Conservation (phyloP, 2,888 invertebrate species). For the Ophion slaviceki region DNA sequence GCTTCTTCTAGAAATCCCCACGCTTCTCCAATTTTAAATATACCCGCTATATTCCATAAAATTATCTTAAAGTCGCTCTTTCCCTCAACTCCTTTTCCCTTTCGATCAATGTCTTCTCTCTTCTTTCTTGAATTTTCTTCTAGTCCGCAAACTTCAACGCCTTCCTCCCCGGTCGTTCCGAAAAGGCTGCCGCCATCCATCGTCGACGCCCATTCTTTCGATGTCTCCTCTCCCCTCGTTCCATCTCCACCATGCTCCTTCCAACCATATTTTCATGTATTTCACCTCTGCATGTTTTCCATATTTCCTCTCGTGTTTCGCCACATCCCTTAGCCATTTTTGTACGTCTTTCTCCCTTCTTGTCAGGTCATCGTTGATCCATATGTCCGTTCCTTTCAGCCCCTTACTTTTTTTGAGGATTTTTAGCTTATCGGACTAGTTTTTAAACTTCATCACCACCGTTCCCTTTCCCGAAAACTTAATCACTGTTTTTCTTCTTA, state of each 20-base stretch:
- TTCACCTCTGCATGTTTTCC: too few species aligned
- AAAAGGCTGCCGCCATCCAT: not conserved
- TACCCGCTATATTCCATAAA: constrained; percentile 5
- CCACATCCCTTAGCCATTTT: too few species aligned
- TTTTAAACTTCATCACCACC: not conserved
- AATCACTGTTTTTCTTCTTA: not conserved
- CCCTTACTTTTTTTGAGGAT: not conserved
- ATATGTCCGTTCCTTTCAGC: constrained; percentile 18
- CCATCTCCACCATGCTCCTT: too few species aligned
- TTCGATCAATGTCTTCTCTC: too few species aligned
- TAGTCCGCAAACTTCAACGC: too few species aligned
- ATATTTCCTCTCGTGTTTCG: too few species aligned
- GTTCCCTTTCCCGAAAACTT: not conserved
- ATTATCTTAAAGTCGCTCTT: too few species aligned
- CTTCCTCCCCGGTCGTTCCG: too few species aligned
- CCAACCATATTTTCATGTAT: too few species aligned
- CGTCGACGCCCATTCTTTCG: not conserved
- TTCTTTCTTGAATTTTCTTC: too few species aligned
- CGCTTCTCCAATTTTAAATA: constrained; percentile 8
- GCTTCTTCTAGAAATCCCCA: constrained; percentile 14
- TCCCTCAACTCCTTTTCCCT: too few species aligned
- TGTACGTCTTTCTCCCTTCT: not conserved
- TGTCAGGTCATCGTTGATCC: constrained; percentile 36
- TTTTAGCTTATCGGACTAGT: not conserved
- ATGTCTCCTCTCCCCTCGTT: too few species aligned